A percentile compares a stretch with the other conserved stretches of the same genome.
phyloP scores from a whole-genome alignment of 2,888 invertebrate genomes.

The Spicauda simplicius region DNA sequence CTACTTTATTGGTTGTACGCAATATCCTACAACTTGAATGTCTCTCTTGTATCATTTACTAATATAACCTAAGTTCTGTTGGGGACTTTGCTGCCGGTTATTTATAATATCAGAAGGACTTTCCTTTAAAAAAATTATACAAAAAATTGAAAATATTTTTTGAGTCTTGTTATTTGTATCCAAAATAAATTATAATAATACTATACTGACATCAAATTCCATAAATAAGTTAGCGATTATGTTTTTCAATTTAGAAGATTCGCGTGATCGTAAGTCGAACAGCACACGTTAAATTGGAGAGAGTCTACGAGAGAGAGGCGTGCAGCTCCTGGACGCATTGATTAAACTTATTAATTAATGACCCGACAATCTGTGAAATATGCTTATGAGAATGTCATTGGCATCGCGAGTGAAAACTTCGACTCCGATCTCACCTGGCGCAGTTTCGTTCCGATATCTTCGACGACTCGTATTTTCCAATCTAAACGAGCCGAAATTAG shows the following conservation, averaged over 20 bases:
- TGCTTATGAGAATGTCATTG: constrained; percentile 42
- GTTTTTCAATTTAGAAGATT: background rate
- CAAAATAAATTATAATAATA: too few species aligned
- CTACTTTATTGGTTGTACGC: constrained; percentile 28
- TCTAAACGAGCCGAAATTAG: constrained; percentile 84
- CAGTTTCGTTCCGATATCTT: constrained; percentile 57
- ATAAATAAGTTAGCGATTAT: background rate
- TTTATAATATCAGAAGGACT: background rate
- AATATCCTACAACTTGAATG: constrained; percentile 24
- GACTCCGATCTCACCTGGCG: constrained; percentile 50
- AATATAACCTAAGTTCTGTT: constrained; percentile 7
- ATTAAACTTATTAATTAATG: constrained; percentile 48
- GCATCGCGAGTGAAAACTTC: constrained; percentile 49
- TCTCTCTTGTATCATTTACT: constrained; percentile 30
- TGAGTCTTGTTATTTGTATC: too few species aligned
- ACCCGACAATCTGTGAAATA: constrained; percentile 45
- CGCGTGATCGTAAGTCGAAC: background rate
- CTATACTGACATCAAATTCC: background rate
- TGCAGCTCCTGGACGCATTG: constrained; percentile 37
- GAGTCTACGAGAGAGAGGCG: constrained; percentile 29
- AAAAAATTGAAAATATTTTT: too few species aligned
- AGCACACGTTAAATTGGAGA: constrained; percentile 22
- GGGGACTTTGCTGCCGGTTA: background rate
- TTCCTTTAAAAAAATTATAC: background rate
- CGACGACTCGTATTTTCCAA: constrained; percentile 74